phyloP scores from a whole-genome alignment of 2,888 invertebrate species.

The Bombylius discolor region DNA sequence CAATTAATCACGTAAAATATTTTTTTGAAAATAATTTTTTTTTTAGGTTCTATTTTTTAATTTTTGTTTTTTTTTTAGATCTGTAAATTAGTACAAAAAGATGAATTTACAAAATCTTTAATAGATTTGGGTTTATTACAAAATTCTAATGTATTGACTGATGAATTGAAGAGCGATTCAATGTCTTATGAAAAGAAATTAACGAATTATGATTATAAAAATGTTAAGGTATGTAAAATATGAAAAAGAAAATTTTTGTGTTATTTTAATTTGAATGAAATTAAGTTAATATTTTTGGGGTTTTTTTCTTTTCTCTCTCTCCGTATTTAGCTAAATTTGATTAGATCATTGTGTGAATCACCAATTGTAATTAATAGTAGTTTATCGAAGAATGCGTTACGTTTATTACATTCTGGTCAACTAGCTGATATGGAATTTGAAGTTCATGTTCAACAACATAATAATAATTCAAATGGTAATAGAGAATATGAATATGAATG shows the following conservation, averaged over 20 bases:
- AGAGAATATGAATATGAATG: background rate
- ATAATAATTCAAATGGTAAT: background rate
- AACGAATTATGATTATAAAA: constrained; percentile 25
- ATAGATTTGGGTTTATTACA: constrained; percentile 42
- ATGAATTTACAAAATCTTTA: constrained; percentile 47
- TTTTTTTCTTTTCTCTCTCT: background rate
- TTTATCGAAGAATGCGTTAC: constrained; percentile 44
- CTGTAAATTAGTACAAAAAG: constrained; percentile 47
- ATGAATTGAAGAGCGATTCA: constrained; percentile 19
- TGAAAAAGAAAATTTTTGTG: too few relatives aligned
- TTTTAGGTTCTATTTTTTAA: background rate
- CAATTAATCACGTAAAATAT: constrained; percentile 36
- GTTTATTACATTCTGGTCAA: constrained; percentile 41
- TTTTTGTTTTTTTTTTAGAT: constrained; percentile 17
- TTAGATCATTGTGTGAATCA: constrained; percentile 48
- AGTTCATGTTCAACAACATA: constrained; percentile 26
- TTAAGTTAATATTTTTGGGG: background rate
- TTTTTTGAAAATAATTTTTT: background rate
- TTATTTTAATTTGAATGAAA: background rate
- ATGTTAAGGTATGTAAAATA: constrained; percentile 20
- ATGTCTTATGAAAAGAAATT: constrained; percentile 17
- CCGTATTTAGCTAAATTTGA: constrained; percentile 34
- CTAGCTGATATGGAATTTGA: constrained; percentile 56
- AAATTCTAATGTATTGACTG: constrained; percentile 18
- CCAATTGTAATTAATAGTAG: constrained; percentile 43